phyloP scores from a whole-genome alignment of 2,113 vertebrate genomes.

The Ahaetulla prasina region DNA sequence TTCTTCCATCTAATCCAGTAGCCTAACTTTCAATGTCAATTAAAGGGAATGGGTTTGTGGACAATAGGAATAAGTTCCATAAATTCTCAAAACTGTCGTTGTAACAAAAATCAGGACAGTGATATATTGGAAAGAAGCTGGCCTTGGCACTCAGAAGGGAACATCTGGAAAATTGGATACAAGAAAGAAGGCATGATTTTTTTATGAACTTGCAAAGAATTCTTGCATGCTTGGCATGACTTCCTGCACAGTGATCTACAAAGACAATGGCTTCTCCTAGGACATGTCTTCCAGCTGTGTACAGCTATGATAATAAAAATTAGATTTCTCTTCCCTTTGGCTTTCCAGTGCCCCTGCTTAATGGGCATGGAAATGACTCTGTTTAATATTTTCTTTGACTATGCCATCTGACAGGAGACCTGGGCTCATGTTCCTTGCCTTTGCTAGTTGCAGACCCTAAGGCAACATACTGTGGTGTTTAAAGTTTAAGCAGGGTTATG shows the following conservation, averaged over 20 bases:
- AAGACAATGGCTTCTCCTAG: slow-evolving; percentile 58
- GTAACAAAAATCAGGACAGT: background rate
- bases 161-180: background rate
- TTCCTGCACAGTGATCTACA: slow-evolving; percentile 45
- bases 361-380: slow-evolving; percentile 65
- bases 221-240: slow-evolving; percentile 39
- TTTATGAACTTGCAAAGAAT: slow-evolving; percentile 40
- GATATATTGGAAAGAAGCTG: background rate
- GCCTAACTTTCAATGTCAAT: background rate
- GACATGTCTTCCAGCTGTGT: slow-evolving; percentile 50
- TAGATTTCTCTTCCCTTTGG: slow-evolving; percentile 58
- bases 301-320: slow-evolving; percentile 63
- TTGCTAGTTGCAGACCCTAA: slow-evolving; percentile 71
- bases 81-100: background rate
- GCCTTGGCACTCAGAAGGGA: background rate
- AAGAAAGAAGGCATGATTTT: background rate
- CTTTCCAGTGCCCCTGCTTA: slow-evolving; percentile 59
- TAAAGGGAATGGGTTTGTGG: background rate
- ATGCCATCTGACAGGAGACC: slow-evolving; percentile 62
- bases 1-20: background rate
- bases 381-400: slow-evolving; percentile 73
- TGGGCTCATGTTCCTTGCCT: slow-evolving; percentile 58
- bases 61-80: background rate
- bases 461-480: slow-evolving; percentile 65
- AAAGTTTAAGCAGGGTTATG: slow-evolving; percentile 59